These are phyloP conservation scores for Calycopis cecrops DNA, from an alignment of 1,140 invertebrate species.

Conservation along the genomic window DNA sequence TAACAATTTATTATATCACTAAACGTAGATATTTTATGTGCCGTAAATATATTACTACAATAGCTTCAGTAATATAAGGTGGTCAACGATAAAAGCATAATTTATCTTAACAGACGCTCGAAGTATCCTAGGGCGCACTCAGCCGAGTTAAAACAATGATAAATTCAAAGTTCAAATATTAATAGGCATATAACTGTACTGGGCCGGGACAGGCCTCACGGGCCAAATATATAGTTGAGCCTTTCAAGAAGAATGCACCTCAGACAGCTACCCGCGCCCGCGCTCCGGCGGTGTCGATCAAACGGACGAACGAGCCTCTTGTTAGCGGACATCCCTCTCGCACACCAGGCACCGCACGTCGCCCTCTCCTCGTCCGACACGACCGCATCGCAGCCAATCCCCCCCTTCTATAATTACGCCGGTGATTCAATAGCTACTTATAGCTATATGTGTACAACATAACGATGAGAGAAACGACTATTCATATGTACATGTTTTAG, in stretches of 20 bases:
- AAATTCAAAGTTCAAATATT: slow-evolving; percentile 18
- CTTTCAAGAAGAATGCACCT: slow-evolving; percentile 72
- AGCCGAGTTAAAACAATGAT: slow-evolving; percentile 3
- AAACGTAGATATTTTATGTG: too few relatives aligned
- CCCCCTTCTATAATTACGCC: slow-evolving; percentile 74
- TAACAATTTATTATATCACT: too few relatives aligned
- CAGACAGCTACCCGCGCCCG: slow-evolving; percentile 64
- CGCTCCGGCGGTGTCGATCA: slow-evolving; percentile 70
- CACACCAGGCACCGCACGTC: slow-evolving; percentile 35
- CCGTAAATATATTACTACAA: too few relatives aligned
- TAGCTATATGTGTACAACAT: slow-evolving; percentile 62
- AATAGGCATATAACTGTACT: slow-evolving; percentile 50
- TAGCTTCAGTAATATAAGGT: too few relatives aligned
- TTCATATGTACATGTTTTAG: slow-evolving; percentile 62
- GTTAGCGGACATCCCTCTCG: slow-evolving; percentile 55
- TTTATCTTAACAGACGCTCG: too few relatives aligned
- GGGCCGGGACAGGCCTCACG: slow-evolving; percentile 32
- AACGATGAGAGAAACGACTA: slow-evolving; percentile 63
- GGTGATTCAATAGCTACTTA: slow-evolving; percentile 74
- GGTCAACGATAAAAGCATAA: too few relatives aligned
- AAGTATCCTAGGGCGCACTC: too few relatives aligned
- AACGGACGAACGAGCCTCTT: slow-evolving; percentile 72
- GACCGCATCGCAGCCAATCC: slow-evolving; percentile 70
- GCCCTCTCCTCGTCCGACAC: slow-evolving; percentile 43
- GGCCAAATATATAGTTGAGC: slow-evolving; percentile 72